These are phyloP conservation scores for Protaetia brevitarsis DNA, from an alignment of 1,140 invertebrate genomes.

Conservation along the genomic window DNA sequence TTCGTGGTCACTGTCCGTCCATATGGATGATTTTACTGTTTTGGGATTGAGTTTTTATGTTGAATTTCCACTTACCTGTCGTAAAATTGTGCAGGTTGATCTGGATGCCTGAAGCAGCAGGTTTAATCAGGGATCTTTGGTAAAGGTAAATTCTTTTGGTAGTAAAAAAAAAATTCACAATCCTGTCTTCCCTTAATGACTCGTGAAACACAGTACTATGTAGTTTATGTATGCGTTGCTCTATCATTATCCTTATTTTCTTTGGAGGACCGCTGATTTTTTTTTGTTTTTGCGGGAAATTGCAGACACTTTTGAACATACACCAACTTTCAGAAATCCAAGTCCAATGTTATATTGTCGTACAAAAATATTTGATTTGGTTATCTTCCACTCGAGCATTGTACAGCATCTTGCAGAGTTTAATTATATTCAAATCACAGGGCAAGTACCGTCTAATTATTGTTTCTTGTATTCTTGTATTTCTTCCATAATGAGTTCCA, in stretches of 20 bases:
- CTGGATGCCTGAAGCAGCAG: conserved; percentile 17
- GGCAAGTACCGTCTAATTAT: not conserved
- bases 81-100: conserved; percentile 15
- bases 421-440: not conserved
- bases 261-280: not conserved
- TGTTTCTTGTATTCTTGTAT: no score
- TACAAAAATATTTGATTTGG: not conserved
- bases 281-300: not conserved
- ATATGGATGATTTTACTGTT: conserved; percentile 38
- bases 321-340: not conserved
- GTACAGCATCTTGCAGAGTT: not conserved
- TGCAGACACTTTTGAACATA: not conserved
- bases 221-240: not conserved
- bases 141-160: not conserved
- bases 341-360: not conserved
- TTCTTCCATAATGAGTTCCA: not conserved
- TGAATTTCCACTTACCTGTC: conserved; percentile 13
- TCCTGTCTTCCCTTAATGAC: not conserved
- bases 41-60: conserved; percentile 28
- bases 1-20: conserved; percentile 40
- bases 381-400: not conserved
- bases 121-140: conserved; percentile 2
- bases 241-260: not conserved
- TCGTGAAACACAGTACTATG: not conserved
- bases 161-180: not conserved